phyloP scores from a whole-genome alignment of 2,888 invertebrate species.

The Aethes cnicana region DNA sequence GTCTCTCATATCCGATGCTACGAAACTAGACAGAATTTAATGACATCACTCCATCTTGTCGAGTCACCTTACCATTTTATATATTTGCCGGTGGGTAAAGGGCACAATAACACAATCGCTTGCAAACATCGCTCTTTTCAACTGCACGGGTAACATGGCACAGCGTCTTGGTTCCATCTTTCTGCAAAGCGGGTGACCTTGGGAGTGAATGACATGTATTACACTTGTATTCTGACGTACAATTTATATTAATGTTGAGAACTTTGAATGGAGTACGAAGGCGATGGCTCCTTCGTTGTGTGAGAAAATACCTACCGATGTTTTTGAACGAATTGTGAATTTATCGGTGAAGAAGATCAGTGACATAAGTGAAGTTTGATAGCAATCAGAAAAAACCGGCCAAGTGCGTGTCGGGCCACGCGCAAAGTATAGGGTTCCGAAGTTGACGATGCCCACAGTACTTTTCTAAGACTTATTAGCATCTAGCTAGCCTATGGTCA shows the following conservation, averaged over 20 bases:
- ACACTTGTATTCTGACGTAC: constrained; percentile 10
- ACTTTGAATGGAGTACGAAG: not conserved
- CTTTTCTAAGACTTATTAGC: too few relatives aligned
- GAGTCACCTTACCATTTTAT: constrained; percentile 5
- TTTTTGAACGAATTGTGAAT: too few relatives aligned
- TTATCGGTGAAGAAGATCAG: too few relatives aligned
- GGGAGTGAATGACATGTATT: constrained; percentile 10
- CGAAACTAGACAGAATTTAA: constrained; percentile 28
- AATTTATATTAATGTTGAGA: constrained; percentile 2
- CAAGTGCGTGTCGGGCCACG: too few relatives aligned
- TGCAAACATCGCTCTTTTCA: not conserved
- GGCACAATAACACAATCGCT: not conserved
- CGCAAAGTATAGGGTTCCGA: too few relatives aligned
- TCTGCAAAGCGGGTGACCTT: constrained; percentile 11
- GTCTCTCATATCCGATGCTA: constrained; percentile 24
- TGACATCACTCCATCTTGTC: constrained; percentile 24
- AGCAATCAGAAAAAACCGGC: too few relatives aligned
- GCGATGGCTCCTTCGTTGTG: too few relatives aligned
- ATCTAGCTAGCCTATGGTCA: too few relatives aligned
- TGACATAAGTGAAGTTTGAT: too few relatives aligned
- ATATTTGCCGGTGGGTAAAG: constrained; percentile 8
- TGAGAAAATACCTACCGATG: too few relatives aligned
- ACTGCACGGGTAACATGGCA: constrained; percentile 20
- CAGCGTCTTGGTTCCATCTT: constrained; percentile 19
- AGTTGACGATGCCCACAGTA: too few relatives aligned